These are phyloP conservation scores for Rhagoletis pomonella DNA, from an alignment of 1,140 invertebrate species.

Conservation along the genomic window DNA sequence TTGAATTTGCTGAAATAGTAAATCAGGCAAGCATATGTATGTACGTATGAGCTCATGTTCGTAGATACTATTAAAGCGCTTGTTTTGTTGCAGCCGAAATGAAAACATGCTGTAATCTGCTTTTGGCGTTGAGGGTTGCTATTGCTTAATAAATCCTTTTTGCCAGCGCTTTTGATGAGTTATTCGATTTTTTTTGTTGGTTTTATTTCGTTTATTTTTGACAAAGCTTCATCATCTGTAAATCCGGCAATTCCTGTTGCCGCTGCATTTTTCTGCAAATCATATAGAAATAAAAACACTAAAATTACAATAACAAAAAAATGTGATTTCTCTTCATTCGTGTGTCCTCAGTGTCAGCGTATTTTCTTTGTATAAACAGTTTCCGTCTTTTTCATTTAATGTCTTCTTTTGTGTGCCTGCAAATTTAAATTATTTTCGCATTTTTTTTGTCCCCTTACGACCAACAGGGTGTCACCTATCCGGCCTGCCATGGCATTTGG, in stretches of 20 bases:
- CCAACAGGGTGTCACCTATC: constrained; percentile 97
- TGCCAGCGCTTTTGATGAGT: constrained; percentile 42
- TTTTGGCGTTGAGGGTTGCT: constrained; percentile 32
- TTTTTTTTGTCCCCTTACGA: constrained; percentile 16
- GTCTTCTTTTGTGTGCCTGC: background rate
- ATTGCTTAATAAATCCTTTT: constrained; percentile 8
- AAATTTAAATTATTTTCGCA: constrained; percentile 8
- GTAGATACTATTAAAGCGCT: constrained; percentile 14
- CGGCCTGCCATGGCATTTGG: constrained; percentile 99
- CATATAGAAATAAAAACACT: background rate
- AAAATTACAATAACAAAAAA: background rate
- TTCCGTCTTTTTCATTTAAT: background rate
- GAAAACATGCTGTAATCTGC: constrained; percentile 67
- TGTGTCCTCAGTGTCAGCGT: background rate
- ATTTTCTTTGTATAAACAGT: background rate
- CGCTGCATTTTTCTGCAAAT: background rate
- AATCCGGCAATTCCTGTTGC: constrained; percentile 16
- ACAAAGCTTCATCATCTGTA: background rate
- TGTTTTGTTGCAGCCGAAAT: constrained; percentile 61
- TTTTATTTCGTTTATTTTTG: constrained; percentile 9
- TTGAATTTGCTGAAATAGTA: background rate
- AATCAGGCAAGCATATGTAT: background rate
- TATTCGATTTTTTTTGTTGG: background rate
- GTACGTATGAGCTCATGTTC: background rate
- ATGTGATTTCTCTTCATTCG: background rate